A percentile compares a stretch with the other conserved stretches of the same genome.
Conservation (phyloP, 2,113 vertebrate genomes). For the Lathamus discolor region DNA sequence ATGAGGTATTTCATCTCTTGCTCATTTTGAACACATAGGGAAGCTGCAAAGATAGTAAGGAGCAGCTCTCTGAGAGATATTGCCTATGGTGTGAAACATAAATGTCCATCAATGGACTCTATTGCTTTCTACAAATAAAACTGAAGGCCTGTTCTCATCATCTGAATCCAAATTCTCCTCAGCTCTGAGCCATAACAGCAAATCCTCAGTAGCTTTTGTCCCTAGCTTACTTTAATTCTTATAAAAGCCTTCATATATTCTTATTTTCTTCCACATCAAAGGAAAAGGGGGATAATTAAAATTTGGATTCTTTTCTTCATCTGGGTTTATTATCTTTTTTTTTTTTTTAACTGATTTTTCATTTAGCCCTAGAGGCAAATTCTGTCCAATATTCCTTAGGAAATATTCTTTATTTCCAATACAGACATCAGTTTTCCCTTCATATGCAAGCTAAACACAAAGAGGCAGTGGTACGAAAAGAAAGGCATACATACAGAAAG, state of each 20-base stretch:
- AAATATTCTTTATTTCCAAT: background rate
- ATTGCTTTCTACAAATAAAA: background rate
- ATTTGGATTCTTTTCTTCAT: background rate
- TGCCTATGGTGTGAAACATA: background rate
- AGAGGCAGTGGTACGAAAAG: background rate
- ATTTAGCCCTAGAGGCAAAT: background rate
- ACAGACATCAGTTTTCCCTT: background rate
- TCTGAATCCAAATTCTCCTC: background rate
- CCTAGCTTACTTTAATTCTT: background rate
- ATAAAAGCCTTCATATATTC: background rate
- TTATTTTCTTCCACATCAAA: constrained; percentile 28
- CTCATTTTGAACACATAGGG: background rate
- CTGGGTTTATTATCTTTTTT: background rate
- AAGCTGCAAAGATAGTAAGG: background rate
- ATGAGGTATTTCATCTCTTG: background rate
- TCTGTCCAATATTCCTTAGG: background rate
- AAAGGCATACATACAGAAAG: background rate
- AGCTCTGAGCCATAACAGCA: background rate
- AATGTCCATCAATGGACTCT: background rate
- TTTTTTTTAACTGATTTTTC: background rate
- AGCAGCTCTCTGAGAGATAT: background rate
- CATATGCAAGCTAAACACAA: background rate
- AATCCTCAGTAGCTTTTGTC: background rate
- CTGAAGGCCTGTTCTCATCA: background rate
- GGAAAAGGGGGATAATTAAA: background rate